Evolutionary conservation across 2,797 vertebrate species (phyloP).

Genomic region (Sardinella longiceps): DNA sequence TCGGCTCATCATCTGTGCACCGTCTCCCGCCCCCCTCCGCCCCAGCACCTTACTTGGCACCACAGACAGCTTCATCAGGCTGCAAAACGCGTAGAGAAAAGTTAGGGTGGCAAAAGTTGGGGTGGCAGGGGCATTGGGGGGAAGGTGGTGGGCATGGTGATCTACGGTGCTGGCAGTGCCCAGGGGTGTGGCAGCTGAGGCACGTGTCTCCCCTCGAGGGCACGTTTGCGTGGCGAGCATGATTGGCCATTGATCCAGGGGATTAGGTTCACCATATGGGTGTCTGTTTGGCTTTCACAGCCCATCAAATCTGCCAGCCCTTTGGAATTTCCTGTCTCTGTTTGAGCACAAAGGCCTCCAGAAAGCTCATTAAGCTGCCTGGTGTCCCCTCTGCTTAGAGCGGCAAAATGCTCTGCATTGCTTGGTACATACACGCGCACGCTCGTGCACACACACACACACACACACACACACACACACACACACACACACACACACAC

Average conservation of each 20-base stretch:
- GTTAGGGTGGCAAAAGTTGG: not conserved
- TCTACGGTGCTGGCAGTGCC: not conserved
- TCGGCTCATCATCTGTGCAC: not conserved
- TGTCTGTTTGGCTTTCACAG: constrained; percentile 53
- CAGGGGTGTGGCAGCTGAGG: not conserved
- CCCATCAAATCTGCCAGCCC: constrained; percentile 47
- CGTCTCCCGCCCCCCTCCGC: no score
- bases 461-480: not conserved
- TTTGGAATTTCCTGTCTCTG: constrained; percentile 53
- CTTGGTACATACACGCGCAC: not conserved
- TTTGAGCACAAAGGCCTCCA: constrained; percentile 41
- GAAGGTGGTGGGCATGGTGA: not conserved
- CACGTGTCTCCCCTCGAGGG: not conserved
- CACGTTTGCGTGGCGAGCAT: constrained; percentile 12
- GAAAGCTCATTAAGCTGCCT: constrained; percentile 28
- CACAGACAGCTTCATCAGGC: not conserved
- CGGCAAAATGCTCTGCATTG: constrained; percentile 43
- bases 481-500: not conserved
- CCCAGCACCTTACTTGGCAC: not conserved
- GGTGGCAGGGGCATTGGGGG: not conserved
- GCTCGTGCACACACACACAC: not conserved
- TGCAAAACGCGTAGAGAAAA: not conserved
- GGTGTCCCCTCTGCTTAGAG: constrained; percentile 37
- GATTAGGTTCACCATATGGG: constrained; percentile 41
- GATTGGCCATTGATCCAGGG: constrained; percentile 48